Percentiles rank a stretch among this genome's conserved stretches.
phyloP scores from a whole-genome alignment of 1,140 invertebrate species.

The Drosophila truncata region DNA sequence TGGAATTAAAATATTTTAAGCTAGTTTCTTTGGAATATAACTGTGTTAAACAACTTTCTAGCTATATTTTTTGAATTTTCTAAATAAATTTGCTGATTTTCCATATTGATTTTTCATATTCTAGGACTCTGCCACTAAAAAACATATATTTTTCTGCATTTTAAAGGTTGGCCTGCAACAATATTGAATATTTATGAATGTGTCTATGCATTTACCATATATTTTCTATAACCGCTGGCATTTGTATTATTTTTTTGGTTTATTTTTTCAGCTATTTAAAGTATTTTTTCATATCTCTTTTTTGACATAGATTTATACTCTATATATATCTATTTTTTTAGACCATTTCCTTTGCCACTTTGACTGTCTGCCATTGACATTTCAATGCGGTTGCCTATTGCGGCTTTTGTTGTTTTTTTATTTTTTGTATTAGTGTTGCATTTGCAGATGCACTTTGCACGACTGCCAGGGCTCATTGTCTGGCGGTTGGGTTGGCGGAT shows the following conservation, averaged over 20 bases:
- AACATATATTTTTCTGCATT: background rate
- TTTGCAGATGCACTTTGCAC: conserved; percentile 11
- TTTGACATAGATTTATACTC: background rate
- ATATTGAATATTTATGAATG: conserved; percentile 13
- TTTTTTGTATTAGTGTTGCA: conserved; percentile 32
- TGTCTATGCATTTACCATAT: conserved; percentile 11
- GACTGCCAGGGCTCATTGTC: conserved; percentile 19
- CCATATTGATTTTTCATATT: background rate
- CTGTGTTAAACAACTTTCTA: too few species aligned
- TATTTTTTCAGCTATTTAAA: background rate
- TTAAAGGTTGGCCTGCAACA: background rate
- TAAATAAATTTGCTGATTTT: background rate
- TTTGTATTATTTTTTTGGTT: background rate
- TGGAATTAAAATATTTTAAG: background rate
- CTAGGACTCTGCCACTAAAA: background rate
- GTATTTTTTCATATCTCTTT: background rate
- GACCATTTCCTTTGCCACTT: conserved; percentile 3
- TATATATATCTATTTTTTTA: background rate
- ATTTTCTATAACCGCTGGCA: background rate
- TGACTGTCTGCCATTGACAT: conserved; percentile 37
- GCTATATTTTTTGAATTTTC: too few species aligned
- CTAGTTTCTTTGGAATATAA: too few species aligned
- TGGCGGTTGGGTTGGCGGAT: conserved; percentile 17
- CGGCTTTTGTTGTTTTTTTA: conserved; percentile 30
- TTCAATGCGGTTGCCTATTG: conserved; percentile 37